These are phyloP conservation scores for Ephestia elutella DNA, from an alignment of 1,140 invertebrate species.

Conservation along the genomic window DNA sequence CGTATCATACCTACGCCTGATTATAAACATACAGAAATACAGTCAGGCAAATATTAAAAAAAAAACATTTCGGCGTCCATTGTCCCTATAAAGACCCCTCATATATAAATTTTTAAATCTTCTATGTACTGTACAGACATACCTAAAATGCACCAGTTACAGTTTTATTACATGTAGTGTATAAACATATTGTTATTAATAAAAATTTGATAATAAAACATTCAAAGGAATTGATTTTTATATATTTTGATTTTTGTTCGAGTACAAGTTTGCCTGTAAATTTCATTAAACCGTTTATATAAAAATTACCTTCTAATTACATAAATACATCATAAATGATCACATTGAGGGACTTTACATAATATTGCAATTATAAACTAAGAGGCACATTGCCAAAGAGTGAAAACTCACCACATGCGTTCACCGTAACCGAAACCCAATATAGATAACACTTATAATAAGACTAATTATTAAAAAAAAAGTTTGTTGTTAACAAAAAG, in stretches of 20 bases:
- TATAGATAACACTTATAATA: slow-evolving; percentile 12
- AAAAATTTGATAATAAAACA: slow-evolving; percentile 10
- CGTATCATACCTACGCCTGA: no score
- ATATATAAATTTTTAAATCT: no score
- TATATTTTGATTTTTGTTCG: slow-evolving; percentile 47
- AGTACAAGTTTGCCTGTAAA: slow-evolving; percentile 53
- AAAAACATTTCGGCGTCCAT: no score
- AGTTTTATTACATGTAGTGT: no score
- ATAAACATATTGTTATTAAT: no score
- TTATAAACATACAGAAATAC: no score
- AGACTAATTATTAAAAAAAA: background rate
- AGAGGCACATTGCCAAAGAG: slow-evolving; percentile 51
- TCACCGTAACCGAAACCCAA: slow-evolving; percentile 56
- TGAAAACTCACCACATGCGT: slow-evolving; percentile 71
- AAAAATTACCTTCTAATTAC: slow-evolving; percentile 49
- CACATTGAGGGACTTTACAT: slow-evolving; percentile 59
- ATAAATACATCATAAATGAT: slow-evolving; percentile 62
- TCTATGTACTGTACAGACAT: no score
- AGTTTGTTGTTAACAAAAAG: no score
- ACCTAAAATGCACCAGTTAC: no score
- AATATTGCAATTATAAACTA: slow-evolving; percentile 51
- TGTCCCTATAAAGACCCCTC: no score
- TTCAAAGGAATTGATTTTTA: slow-evolving; percentile 12
- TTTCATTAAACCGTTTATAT: slow-evolving; percentile 53
- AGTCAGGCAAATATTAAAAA: no score